Percentiles rank a stretch among this genome's conserved stretches.
phyloP scores from a whole-genome alignment of 2,113 vertebrate genomes.

The Micromys minutus region DNA sequence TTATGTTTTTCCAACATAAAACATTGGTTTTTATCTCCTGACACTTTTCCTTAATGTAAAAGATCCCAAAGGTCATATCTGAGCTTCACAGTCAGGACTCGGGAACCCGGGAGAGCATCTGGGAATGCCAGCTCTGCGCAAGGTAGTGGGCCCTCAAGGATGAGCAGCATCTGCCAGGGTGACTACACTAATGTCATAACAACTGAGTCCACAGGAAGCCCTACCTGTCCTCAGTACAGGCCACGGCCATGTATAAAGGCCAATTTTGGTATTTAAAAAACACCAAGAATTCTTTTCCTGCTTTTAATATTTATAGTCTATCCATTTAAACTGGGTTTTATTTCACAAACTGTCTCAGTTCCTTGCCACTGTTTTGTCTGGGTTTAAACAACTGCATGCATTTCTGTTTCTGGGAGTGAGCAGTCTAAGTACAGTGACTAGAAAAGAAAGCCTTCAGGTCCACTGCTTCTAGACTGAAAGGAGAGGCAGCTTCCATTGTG shows the following conservation, averaged over 20 bases:
- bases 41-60: not conserved
- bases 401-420: not conserved
- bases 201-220: conserved; percentile 31
- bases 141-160: not conserved
- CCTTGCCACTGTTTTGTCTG: conserved; percentile 32
- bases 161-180: conserved; percentile 10
- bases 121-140: not conserved
- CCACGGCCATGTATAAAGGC: not conserved
- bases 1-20: not conserved
- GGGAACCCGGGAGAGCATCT: not conserved
- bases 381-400: conserved; percentile 11
- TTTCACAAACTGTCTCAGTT: conserved; percentile 50
- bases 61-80: not conserved
- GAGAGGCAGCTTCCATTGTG: not conserved
- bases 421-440: not conserved
- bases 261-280: conserved; percentile 16
- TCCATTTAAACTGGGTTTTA: conserved; percentile 56
- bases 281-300: conserved; percentile 3
- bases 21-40: not conserved
- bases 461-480: not conserved
- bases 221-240: not conserved
- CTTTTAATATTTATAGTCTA: conserved; percentile 62
- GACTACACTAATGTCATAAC: not conserved
- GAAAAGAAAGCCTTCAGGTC: not conserved
- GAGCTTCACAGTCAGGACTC: not conserved